phyloP scores from a whole-genome alignment of 1,140 invertebrate genomes.

The Drosophila prosaltans region DNA sequence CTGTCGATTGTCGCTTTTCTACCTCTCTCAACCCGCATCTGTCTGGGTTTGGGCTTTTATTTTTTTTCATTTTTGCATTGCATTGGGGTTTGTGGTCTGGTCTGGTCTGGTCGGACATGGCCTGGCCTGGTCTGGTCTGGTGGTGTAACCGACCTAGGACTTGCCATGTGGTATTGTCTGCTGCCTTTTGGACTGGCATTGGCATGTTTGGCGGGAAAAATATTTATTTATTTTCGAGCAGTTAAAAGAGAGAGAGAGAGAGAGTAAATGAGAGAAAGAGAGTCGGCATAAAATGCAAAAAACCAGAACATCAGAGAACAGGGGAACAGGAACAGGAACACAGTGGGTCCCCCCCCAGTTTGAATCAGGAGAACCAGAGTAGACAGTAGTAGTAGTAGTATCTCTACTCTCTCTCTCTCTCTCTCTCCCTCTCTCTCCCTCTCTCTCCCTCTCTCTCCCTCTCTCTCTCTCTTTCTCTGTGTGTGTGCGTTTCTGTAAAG shows the following conservation, averaged over 20 bases:
- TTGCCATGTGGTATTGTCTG: conserved; percentile 80
- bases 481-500: conserved; percentile 21
- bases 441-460: neutral
- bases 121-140: conserved; percentile 28
- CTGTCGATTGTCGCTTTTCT: conserved; percentile 12
- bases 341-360: neutral
- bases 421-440: too few species aligned
- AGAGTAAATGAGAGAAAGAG: conserved; percentile 30
- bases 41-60: conserved; percentile 34
- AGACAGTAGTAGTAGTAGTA: too few species aligned
- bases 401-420: neutral
- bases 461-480: neutral
- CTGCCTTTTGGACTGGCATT: conserved; percentile 41
- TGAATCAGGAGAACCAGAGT: neutral
- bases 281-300: conserved; percentile 65
- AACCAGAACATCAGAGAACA: conserved; percentile 65
- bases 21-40: conserved; percentile 42
- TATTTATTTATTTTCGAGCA: conserved; percentile 42
- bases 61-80: conserved; percentile 19
- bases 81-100: conserved; percentile 20
- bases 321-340: conserved; percentile 62
- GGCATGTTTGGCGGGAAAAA: conserved; percentile 72
- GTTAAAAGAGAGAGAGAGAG: neutral
- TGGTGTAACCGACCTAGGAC: conserved; percentile 81
- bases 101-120: conserved; percentile 4